Evolutionary conservation across 2,113 vertebrate species (phyloP).

Genomic region (Cygnus buccinator): DNA sequence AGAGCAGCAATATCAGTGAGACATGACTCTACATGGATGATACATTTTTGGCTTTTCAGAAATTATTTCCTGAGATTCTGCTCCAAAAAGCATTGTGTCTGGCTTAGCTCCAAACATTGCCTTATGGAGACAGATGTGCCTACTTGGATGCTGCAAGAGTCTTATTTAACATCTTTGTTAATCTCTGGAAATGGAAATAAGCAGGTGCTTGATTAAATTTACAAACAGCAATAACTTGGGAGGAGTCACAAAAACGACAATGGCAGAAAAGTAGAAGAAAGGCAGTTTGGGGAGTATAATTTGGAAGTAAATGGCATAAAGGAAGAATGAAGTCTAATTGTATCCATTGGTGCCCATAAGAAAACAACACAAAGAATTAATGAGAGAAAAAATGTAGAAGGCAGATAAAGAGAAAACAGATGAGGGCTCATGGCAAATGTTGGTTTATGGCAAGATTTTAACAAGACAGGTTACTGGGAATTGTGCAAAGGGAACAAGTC

Average conservation of each 20-base stretch:
- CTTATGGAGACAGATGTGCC: slow-evolving; percentile 44
- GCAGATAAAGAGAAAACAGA: neutral
- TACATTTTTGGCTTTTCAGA: slow-evolving; percentile 20
- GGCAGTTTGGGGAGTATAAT: neutral
- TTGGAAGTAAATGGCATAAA: neutral
- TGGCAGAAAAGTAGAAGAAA: slow-evolving; percentile 33
- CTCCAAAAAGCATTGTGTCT: slow-evolving; percentile 23
- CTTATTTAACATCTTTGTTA: slow-evolving; percentile 22
- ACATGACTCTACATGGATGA: neutral
- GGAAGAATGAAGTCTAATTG: neutral
- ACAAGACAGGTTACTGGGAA: neutral
- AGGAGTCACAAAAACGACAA: slow-evolving; percentile 14
- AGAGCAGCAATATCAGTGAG: neutral
- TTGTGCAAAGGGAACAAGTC: neutral
- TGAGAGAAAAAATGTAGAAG: neutral
- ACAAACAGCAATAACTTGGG: slow-evolving; percentile 51
- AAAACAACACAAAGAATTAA: neutral
- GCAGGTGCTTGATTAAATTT: slow-evolving; percentile 19
- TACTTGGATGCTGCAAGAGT: slow-evolving; percentile 32
- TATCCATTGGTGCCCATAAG: neutral
- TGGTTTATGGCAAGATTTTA: neutral
- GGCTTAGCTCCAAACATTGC: slow-evolving; percentile 44
- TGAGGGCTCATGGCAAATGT: neutral
- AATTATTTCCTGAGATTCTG: slow-evolving; percentile 42
- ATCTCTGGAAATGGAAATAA: slow-evolving; percentile 56